These are phyloP conservation scores for Gerris lacustris DNA, from an alignment of 2,888 invertebrate genomes.

Conservation along the genomic window DNA sequence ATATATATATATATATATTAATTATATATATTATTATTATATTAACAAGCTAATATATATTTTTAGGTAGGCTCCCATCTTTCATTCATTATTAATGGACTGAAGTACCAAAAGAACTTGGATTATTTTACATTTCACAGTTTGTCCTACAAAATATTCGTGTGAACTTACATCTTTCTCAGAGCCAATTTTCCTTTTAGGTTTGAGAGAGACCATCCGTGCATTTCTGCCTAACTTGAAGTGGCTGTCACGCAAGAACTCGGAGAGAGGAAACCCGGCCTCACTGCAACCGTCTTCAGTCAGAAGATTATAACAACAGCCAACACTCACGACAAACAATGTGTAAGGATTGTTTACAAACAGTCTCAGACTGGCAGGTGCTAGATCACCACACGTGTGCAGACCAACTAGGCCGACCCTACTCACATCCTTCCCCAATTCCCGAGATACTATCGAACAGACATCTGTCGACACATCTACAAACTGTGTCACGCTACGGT, in stretches of 20 bases:
- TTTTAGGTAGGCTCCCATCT: too few species aligned
- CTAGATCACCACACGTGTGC: conserved; percentile 81
- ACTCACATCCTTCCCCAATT: too few species aligned
- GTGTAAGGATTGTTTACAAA: conserved; percentile 47
- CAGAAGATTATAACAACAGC: conserved; percentile 81
- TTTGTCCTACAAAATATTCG: too few species aligned
- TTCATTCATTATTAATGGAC: too few species aligned
- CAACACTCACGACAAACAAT: conserved; percentile 60
- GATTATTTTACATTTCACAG: too few species aligned
- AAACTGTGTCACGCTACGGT: too few species aligned
- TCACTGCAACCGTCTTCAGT: conserved; percentile 41
- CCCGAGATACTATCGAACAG: too few species aligned
- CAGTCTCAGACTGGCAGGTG: conserved; percentile 55
- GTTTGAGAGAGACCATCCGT: conserved; percentile 74
- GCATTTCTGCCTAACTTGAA: conserved; percentile 57
- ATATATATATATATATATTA: too few species aligned
- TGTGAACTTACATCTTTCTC: background rate
- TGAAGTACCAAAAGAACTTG: too few species aligned
- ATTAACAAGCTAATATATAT: too few species aligned
- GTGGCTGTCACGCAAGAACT: conserved; percentile 42
- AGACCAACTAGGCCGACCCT: conserved; percentile 52
- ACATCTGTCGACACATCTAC: too few species aligned
- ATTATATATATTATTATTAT: too few species aligned
- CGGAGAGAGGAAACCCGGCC: conserved; percentile 56
- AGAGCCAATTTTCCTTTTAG: conserved; percentile 38